Evolutionary conservation across 2,888 invertebrate species (phyloP).

Genomic region (Meiosimyza platycephala): DNA sequence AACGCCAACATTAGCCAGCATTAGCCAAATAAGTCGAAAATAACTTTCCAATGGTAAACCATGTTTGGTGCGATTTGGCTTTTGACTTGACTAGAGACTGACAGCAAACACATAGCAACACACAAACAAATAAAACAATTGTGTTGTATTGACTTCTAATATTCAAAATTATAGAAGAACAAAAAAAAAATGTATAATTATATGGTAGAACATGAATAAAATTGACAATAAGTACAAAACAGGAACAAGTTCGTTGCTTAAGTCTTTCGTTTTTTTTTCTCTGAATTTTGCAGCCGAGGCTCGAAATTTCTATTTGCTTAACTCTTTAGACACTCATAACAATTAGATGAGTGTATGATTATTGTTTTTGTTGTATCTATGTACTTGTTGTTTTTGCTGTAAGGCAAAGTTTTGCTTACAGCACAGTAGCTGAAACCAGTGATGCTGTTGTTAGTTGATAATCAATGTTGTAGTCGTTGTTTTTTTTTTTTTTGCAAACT

Average conservation of each 20-base stretch:
- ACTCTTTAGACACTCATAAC: slow-evolving; percentile 22
- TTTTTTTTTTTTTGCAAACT: background rate
- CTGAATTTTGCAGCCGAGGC: background rate
- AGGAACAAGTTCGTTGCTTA: slow-evolving; percentile 20
- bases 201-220: background rate
- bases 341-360: slow-evolving; percentile 19
- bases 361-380: too few species aligned
- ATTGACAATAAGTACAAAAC: too few species aligned
- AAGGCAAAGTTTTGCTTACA: too few species aligned
- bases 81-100: background rate
- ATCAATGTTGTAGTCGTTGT: background rate
- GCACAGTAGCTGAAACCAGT: too few species aligned
- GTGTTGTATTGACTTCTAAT: background rate
- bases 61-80: slow-evolving; percentile 8
- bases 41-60: slow-evolving; percentile 40
- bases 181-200: background rate
- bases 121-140: slow-evolving; percentile 8
- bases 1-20: slow-evolving; percentile 7
- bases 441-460: background rate
- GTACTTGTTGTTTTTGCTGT: too few species aligned
- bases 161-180: background rate
- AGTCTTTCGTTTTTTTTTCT: slow-evolving; percentile 26
- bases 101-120: background rate
- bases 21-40: slow-evolving; percentile 23
- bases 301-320: slow-evolving; percentile 27